Conservation (phyloP, 1,140 invertebrate genomes). For the Drosophila rhopaloa region DNA sequence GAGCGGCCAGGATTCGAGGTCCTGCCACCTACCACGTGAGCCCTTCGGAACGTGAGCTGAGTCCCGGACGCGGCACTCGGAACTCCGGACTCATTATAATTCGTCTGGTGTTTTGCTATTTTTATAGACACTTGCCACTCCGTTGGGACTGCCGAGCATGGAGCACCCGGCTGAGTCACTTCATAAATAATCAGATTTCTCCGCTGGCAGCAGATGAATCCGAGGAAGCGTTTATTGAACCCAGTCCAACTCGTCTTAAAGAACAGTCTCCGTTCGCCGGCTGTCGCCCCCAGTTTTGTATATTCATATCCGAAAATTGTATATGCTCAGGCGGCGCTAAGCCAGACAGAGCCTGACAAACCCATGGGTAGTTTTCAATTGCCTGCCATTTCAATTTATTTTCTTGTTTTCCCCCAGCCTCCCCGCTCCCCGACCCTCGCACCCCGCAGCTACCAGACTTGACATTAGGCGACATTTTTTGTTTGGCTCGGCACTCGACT, state of each 20-base stretch:
- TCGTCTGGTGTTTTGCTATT: slow-evolving; percentile 63
- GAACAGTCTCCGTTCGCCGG: slow-evolving; percentile 7
- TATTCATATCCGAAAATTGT: slow-evolving; percentile 35
- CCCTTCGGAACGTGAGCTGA: slow-evolving; percentile 24
- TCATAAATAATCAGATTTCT: slow-evolving; percentile 57
- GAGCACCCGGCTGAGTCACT: slow-evolving; percentile 20
- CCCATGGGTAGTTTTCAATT: slow-evolving; percentile 57
- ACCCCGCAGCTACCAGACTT: slow-evolving; percentile 1
- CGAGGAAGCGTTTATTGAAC: slow-evolving; percentile 39
- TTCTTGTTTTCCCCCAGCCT: slow-evolving; percentile 27
- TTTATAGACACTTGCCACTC: slow-evolving; percentile 64
- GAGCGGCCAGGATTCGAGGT: slow-evolving; percentile 38
- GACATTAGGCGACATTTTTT: slow-evolving; percentile 33
- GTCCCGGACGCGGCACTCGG: not conserved
- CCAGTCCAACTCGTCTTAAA: slow-evolving; percentile 26
- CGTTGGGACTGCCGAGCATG: slow-evolving; percentile 2
- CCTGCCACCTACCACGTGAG: slow-evolving; percentile 32
- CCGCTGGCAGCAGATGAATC: slow-evolving; percentile 19
- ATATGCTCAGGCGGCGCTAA: slow-evolving; percentile 25
- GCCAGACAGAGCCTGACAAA: slow-evolving; percentile 25
- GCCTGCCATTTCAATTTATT: slow-evolving; percentile 54
- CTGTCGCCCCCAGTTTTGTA: slow-evolving; percentile 20
- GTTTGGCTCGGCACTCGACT: slow-evolving; percentile 6
- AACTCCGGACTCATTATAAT: slow-evolving; percentile 56
- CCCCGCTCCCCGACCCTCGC: not conserved